A percentile compares a stretch with the other conserved stretches of the same genome.
phyloP scores from a whole-genome alignment of 2,797 vertebrate species.

The Pseudomugil tenellus region DNA sequence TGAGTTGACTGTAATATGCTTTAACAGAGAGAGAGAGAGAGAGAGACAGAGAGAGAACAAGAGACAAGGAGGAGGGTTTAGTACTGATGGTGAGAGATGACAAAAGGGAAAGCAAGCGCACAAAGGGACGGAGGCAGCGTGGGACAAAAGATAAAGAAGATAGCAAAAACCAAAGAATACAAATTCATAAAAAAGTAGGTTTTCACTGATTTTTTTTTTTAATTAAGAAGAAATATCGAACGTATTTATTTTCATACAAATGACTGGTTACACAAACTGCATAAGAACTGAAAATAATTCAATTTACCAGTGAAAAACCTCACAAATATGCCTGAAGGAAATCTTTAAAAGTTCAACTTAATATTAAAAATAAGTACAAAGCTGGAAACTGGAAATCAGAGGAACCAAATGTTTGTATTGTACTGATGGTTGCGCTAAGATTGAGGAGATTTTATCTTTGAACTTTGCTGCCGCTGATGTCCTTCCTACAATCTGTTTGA shows the following conservation, averaged over 20 bases:
- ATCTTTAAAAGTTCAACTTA: neutral
- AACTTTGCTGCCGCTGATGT: slow-evolving; percentile 29
- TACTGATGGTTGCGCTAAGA: slow-evolving; percentile 7
- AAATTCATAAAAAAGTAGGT: neutral
- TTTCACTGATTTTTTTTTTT: slow-evolving; percentile 4
- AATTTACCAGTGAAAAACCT: neutral
- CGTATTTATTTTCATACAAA: neutral
- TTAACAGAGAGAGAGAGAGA: slow-evolving; percentile 78
- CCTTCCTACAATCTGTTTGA: slow-evolving; percentile 35
- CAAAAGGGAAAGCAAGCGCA: slow-evolving; percentile 26
- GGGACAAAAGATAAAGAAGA: slow-evolving; percentile 29
- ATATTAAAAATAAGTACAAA: neutral
- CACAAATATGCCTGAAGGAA: neutral
- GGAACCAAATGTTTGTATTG: neutral
- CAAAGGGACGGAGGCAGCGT: slow-evolving; percentile 43
- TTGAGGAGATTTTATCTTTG: slow-evolving; percentile 27
- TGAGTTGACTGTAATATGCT: slow-evolving; percentile 84
- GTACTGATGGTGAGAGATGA: slow-evolving; percentile 34
- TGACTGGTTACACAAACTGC: neutral
- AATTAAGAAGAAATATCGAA: neutral
- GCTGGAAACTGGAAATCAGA: neutral
- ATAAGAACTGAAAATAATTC: slow-evolving; percentile 6
- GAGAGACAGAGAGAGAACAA: slow-evolving; percentile 72
- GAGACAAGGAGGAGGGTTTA: slow-evolving; percentile 56
- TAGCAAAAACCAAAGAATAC: slow-evolving; percentile 9